Percentiles rank a stretch among this genome's conserved stretches.
Evolutionary conservation across 2,888 invertebrate species (phyloP).

Genomic region (Erebia ligea): DNA sequence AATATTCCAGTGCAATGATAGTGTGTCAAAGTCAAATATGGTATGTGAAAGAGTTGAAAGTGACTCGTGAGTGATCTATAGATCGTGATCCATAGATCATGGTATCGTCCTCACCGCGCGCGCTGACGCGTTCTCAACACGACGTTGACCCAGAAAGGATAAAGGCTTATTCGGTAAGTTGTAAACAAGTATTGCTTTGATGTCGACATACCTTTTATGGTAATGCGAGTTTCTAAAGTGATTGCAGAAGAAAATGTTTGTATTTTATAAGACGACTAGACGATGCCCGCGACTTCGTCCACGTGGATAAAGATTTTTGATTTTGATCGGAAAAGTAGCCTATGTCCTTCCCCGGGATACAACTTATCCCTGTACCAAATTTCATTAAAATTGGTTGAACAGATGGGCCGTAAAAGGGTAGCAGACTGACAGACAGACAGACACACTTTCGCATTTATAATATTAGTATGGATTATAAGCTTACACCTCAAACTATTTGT

Average conservation of each 20-base stretch:
- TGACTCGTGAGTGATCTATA: conserved; percentile 49
- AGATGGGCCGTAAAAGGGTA: too few species aligned
- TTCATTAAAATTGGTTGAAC: too few species aligned
- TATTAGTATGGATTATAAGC: too few species aligned
- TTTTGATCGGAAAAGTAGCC: too few species aligned
- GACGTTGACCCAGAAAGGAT: conserved; percentile 79
- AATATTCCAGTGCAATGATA: conserved; percentile 26
- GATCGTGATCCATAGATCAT: conserved; percentile 76
- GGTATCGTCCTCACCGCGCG: conserved; percentile 81
- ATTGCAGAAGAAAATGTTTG: neutral
- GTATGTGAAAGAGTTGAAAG: conserved; percentile 26
- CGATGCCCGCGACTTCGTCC: too few species aligned
- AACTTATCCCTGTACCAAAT: too few species aligned
- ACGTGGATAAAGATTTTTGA: too few species aligned
- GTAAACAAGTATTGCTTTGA: conserved; percentile 22
- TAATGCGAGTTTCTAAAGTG: neutral
- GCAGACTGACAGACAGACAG: too few species aligned
- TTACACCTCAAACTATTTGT: too few species aligned
- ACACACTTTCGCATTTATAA: too few species aligned
- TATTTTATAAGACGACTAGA: neutral
- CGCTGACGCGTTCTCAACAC: conserved; percentile 74
- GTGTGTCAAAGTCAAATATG: conserved; percentile 23
- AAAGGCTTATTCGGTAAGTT: conserved; percentile 77
- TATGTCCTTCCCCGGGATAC: too few species aligned
- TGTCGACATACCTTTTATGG: conserved; percentile 3